These are phyloP conservation scores for Epinotia brunnichana DNA, from an alignment of 2,888 invertebrate species.

Conservation along the genomic window DNA sequence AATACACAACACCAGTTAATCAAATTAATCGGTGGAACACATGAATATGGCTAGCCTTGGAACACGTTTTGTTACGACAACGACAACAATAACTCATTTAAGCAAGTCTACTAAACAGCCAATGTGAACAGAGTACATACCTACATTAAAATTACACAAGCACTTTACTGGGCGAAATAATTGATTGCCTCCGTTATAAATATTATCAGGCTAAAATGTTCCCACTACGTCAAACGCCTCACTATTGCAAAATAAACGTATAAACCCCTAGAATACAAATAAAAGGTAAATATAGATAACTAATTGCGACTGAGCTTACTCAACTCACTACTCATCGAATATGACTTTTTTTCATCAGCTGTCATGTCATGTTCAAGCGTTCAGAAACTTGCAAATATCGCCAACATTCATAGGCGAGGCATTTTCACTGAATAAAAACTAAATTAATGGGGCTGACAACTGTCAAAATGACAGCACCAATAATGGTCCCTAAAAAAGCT, in stretches of 20 bases:
- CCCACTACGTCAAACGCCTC: not conserved
- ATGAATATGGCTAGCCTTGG: constrained; percentile 60
- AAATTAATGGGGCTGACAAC: too few species aligned
- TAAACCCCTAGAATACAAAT: constrained; percentile 28
- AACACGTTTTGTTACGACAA: constrained; percentile 66
- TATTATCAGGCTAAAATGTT: not conserved
- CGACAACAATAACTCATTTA: constrained; percentile 63
- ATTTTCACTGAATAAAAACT: too few species aligned
- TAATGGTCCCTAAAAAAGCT: too few species aligned
- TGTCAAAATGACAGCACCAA: too few species aligned
- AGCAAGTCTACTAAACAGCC: constrained; percentile 53
- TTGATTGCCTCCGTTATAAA: not conserved
- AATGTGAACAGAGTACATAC: constrained; percentile 34
- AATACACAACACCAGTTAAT: constrained; percentile 48
- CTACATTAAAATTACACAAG: constrained; percentile 34
- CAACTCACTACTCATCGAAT: constrained; percentile 27
- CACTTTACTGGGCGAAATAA: constrained; percentile 6
- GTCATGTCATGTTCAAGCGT: constrained; percentile 19
- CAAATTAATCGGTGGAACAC: constrained; percentile 53
- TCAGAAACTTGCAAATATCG: constrained; percentile 3
- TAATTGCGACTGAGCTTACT: constrained; percentile 32
- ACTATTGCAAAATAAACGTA: constrained; percentile 18
- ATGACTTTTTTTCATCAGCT: constrained; percentile 10
- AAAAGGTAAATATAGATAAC: constrained; percentile 26
- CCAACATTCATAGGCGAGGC: too few species aligned